These are phyloP conservation scores for Ficedula albicollis DNA, from an alignment of 2,797 vertebrate species.

Conservation along the genomic window DNA sequence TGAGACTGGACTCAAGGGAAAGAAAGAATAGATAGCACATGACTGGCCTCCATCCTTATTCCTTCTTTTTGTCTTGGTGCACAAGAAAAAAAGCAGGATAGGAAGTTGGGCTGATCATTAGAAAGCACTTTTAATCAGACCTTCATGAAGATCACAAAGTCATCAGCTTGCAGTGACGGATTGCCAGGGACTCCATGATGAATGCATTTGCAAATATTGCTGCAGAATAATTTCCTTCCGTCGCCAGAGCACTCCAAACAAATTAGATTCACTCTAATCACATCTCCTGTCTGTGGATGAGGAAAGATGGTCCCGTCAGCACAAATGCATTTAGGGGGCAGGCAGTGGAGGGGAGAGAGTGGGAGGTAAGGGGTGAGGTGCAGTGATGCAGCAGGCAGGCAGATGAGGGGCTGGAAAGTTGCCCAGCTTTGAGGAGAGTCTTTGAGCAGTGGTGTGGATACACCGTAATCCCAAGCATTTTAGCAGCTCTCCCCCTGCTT, in stretches of 20 bases:
- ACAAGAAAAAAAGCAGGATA: not conserved
- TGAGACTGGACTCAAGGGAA: not conserved
- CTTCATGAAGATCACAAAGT: conserved; percentile 72
- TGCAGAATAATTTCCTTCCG: conserved; percentile 80
- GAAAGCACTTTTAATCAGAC: conserved; percentile 69
- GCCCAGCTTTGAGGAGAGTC: conserved; percentile 21
- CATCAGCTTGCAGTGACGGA: conserved; percentile 62
- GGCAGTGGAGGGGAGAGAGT: not conserved
- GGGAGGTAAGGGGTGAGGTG: conserved; percentile 28
- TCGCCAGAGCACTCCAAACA: conserved; percentile 78
- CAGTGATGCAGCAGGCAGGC: conserved; percentile 23
- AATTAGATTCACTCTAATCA: conserved; percentile 83
- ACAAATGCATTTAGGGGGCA: conserved; percentile 55
- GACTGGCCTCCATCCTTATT: not conserved
- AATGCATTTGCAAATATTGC: conserved; percentile 82
- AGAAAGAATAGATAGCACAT: not conserved
- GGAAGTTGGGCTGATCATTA: conserved; percentile 51
- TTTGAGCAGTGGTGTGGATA: not conserved
- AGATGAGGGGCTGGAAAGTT: conserved; percentile 33
- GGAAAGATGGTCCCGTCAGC: conserved; percentile 73
- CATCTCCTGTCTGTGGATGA: conserved; percentile 74
- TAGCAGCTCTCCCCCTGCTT: not conserved
- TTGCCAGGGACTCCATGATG: conserved; percentile 74
- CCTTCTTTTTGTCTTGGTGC: not conserved
- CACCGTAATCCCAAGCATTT: not conserved